Conservation (phyloP, 2,888 invertebrate genomes). For the Acronicta psi region DNA sequence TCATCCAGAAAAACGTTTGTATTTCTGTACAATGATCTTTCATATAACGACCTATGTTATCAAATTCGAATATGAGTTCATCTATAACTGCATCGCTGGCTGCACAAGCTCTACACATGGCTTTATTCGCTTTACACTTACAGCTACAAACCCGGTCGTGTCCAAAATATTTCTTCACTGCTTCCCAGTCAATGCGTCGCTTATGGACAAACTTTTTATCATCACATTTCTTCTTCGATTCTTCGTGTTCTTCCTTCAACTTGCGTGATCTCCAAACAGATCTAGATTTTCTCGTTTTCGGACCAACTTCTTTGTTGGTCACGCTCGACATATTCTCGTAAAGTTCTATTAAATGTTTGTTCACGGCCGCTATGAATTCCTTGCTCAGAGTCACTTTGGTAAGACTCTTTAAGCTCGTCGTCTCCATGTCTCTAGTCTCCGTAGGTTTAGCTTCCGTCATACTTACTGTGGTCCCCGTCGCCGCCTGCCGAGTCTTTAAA, state of each 20-base stretch:
- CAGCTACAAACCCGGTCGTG: conserved; percentile 75
- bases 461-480: conserved; percentile 16
- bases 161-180: conserved; percentile 69
- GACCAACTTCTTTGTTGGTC: conserved; percentile 16
- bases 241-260: background rate
- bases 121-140: conserved; percentile 70
- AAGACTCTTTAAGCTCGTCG: conserved; percentile 47
- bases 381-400: conserved; percentile 66
- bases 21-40: conserved; percentile 80
- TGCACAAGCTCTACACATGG: conserved; percentile 77
- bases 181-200: conserved; percentile 66
- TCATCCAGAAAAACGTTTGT: conserved; percentile 79
- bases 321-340: conserved; percentile 57
- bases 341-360: conserved; percentile 66
- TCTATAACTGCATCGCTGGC: conserved; percentile 77
- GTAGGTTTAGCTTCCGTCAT: conserved; percentile 18
- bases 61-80: conserved; percentile 78
- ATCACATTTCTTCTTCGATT: background rate
- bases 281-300: conserved; percentile 22
- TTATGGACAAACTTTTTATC: conserved; percentile 18
- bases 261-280: conserved; percentile 20
- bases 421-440: conserved; percentile 45
- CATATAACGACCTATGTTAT: conserved; percentile 76
- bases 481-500: conserved; percentile 33
- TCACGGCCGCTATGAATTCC: conserved; percentile 70